Base-by-base conservation (phyloP, 2,888 invertebrate species). In the Habroteleia sp. region DNA sequence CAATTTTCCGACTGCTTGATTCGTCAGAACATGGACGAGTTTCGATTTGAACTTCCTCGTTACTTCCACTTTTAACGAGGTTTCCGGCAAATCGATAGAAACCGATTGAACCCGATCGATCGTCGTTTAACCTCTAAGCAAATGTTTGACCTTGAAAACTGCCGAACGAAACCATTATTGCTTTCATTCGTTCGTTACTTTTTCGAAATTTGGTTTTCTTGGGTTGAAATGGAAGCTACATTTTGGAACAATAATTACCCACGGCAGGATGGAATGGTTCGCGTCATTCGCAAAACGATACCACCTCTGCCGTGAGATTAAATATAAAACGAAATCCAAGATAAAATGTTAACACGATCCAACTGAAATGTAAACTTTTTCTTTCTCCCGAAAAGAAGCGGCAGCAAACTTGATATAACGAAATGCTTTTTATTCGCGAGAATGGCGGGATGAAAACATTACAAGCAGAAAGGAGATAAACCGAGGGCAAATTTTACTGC, bases 311-410 rank as follows among this genome's bases (percentile, higher is more conserved):
- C 41, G 31, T 27, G 13, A 27, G 41, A 17, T 29, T 54, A 41
- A 41, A 56, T 8, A 20, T 29, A 41, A 56, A 41, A 7, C 13
- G 41, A 41, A 56, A 41, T 31, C 17, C 41, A 41, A 56, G 54
- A 56, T 41, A 56, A 56, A 56, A 56, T 31, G 41, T 56, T 41
- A 29, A 56, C 54, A 20, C 39, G 54, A 16, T 10, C 6, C 41
- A n/a, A 39, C n/a, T 13, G 11, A 29, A 41, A 41, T 13, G 39
- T 54, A 54, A n/a, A 39, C 41, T 7, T 41, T 56, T 56, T 41
- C 27, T 8, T 17, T 29, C 10, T 17, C 11, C 20, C 29, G 54
- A 16, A 56, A 56, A 41, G 29, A 33, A 48, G 17, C 20, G 7
- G 20, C 11, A 25, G 14, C 33, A 41, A 41, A 56, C 54, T 56